Base-by-base conservation (phyloP, 2,888 invertebrate species). In the Celastrina argiolus region DNA sequence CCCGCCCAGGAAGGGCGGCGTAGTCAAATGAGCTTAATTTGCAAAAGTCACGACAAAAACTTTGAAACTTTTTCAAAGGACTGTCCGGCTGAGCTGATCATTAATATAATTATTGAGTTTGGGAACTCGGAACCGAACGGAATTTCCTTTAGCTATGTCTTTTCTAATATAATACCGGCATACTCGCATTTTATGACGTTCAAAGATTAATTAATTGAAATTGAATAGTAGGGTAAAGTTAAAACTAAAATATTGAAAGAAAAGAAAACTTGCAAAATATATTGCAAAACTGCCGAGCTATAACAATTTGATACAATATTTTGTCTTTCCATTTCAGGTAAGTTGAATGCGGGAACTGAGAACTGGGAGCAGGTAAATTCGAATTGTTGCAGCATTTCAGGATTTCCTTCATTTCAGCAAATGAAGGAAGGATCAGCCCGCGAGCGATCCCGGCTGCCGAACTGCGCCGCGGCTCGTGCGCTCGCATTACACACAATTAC, bases 1-100 rank as follows among this genome's bases (percentile, higher is more conserved):
- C 67, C 68, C 75, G 75, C 72, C 68, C 59, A 59, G 42, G 22
- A 72, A 69, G 72, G 69, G 69, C 73, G 68, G 69, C 73, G 73
- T 71, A 68, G 73, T 74, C 73, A 82, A 87, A 87, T 85, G 83
- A 84, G 83, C 82, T 83, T 84, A 81, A 87, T 87, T 87, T 85
- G 82, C 80, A 77, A 81, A 81, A 85, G 85, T 84, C 84, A 80
- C 81, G 78, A 74, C 74, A 74, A 75, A 76, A 76, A 78, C 77
- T 81, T 78, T 76, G 75, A 77, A 79, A 78, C 75, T 78, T 76
- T 76, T 77, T 78, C 78, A 72, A 77, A 79, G 75, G 72, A 73
- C 74, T 71, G 69, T 72, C 66, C 63, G 66, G 67, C 67, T 69
- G 68, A 69, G 70, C 66, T 67, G 64, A 64, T 69, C 64, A 51